Evolutionary conservation across 2,888 invertebrate species (phyloP), one percentile per base, ranked within the genome.

Genomic region (Campaea margaritaria): DNA sequence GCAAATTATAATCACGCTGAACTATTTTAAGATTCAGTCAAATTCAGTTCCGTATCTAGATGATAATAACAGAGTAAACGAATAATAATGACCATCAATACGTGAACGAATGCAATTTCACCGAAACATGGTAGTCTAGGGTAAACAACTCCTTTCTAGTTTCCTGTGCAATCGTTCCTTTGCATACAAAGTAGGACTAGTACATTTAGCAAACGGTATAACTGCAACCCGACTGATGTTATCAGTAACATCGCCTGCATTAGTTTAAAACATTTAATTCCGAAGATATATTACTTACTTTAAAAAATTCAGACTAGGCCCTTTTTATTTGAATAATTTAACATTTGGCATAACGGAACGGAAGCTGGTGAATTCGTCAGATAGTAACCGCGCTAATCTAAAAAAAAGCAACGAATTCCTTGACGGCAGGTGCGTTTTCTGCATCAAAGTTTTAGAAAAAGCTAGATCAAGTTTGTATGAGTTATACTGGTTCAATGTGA

Each of bases 101-200:
- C 31, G 10, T 44, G 43, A 55, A 36, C n/a, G 44, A 50, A 53
- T 64, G 46, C 55, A 65, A 65, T 65, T 55, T 63, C 48, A 15
- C 53, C 45, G 31, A 43, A 61, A 67, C 46, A 51, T 54, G 51
- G 46, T 21, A 48, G 42, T 52, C 46, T 42, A 53, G 58, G 60
- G 54, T 52, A 58, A 64, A 63, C 52, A 62, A 62, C 62, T 59
- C 58, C 59, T 67, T 57, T 65, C 64, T 62, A 57, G 63, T 62
- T 57, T 57, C 53, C 58, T 46, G 45, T 61, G 41, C 62, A 62
- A 54, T 54, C 60, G 46, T 62, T 53, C 52, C 43, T 55, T 66
- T 66, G 69, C 65, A 69, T 69, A 67, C 67, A 64, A 67, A 69
- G 58, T 53, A 69, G 58, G 49, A 27, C 28, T 44, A 52, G 45